Percentiles rank a stretch among this genome's conserved stretches.
Evolutionary conservation across 2,113 vertebrate species (phyloP).

Genomic region (Psittacula cyanocephala): DNA sequence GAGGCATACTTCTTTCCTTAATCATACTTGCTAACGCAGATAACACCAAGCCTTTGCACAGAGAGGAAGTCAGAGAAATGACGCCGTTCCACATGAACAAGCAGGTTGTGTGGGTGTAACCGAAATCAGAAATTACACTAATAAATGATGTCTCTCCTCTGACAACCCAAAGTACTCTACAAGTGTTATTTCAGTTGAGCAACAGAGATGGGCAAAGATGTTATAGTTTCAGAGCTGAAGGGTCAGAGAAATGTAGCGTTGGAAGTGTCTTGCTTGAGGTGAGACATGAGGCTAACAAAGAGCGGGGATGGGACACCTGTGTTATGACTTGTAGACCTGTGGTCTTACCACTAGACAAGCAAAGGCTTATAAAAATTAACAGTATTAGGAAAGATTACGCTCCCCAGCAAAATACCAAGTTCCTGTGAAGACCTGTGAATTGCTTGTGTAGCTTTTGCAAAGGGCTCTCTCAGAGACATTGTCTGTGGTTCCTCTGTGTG

Average conservation of each 20-base stretch:
- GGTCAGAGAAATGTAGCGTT: not conserved
- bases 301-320: not conserved
- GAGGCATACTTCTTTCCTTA: slow-evolving; percentile 26
- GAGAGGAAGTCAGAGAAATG: slow-evolving; percentile 53
- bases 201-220: not conserved
- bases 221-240: not conserved
- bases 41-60: slow-evolving; percentile 5
- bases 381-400: slow-evolving; percentile 26
- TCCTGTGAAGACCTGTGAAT: slow-evolving; percentile 43
- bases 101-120: slow-evolving; percentile 24
- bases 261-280: not conserved
- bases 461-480: not conserved
- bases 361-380: slow-evolving; percentile 43
- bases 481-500: not conserved
- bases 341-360: slow-evolving; percentile 57
- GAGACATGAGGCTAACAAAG: not conserved
- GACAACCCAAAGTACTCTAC: not conserved
- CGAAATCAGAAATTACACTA: slow-evolving; percentile 5
- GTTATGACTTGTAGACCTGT: slow-evolving; percentile 28
- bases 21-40: not conserved
- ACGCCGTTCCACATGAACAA: slow-evolving; percentile 16
- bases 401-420: slow-evolving; percentile 25
- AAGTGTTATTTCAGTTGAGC: not conserved
- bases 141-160: slow-evolving; percentile 18
- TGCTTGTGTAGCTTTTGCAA: not conserved